phyloP scores from a whole-genome alignment of 2,113 vertebrate genomes.

The Eptesicus fuscus region DNA sequence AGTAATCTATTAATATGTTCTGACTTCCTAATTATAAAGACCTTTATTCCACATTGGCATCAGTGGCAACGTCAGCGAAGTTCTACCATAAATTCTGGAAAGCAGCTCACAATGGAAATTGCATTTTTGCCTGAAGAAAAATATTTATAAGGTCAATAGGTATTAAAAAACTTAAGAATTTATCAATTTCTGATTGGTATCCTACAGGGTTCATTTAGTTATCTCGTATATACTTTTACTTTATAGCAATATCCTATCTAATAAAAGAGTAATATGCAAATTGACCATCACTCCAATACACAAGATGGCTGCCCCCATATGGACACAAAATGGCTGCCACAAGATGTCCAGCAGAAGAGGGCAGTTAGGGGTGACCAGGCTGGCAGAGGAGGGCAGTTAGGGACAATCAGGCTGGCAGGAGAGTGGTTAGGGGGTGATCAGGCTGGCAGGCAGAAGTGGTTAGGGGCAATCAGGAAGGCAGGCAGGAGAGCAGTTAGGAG shows the following conservation, averaged over 20 bases:
- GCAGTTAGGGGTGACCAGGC: no score
- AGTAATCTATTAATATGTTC: neutral
- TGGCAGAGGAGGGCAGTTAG: no score
- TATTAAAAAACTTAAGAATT: neutral
- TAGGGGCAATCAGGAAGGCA: no score
- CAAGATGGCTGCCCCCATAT: no score
- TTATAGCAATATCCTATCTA: neutral
- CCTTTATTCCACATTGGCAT: slow-evolving; percentile 71
- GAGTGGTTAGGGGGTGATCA: no score
- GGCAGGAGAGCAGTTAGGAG: no score
- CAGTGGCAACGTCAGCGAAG: slow-evolving; percentile 38
- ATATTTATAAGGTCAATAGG: slow-evolving; percentile 45
- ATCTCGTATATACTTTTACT: neutral
- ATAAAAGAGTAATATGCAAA: no score
- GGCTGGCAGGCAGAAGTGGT: no score
- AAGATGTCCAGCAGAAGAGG: no score
- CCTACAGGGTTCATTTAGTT: neutral
- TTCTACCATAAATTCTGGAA: slow-evolving; percentile 59
- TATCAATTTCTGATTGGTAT: neutral
- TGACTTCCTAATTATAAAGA: slow-evolving; percentile 37
- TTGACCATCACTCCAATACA: no score
- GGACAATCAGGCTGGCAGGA: no score
- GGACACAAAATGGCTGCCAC: no score
- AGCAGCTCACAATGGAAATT: slow-evolving; percentile 61
- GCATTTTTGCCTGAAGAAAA: slow-evolving; percentile 64